Evolutionary conservation across 2,797 vertebrate species (phyloP).

Genomic region (Balearica regulorum): DNA sequence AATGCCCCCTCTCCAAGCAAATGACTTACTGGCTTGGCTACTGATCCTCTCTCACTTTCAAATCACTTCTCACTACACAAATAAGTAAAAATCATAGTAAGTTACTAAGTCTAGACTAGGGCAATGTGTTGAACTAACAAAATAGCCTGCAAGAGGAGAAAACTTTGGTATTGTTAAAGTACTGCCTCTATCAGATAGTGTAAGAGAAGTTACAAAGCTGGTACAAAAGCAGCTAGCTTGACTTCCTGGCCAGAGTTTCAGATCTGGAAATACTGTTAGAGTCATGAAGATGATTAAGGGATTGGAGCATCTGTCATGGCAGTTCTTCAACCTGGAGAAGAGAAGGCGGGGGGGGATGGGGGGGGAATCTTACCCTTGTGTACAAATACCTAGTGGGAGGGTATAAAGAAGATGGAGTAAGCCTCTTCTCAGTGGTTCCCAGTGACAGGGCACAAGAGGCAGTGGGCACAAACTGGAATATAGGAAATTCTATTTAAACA

Average conservation of each 20-base stretch:
- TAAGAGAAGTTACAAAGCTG: background rate
- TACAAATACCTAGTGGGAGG: too few relatives aligned
- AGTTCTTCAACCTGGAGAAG: too few relatives aligned
- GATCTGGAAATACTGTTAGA: too few relatives aligned
- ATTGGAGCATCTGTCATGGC: background rate
- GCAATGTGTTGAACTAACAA: background rate
- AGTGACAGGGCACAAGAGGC: too few relatives aligned
- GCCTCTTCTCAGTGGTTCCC: too few relatives aligned
- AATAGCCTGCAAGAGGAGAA: background rate
- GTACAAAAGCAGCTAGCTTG: background rate
- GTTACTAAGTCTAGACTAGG: background rate
- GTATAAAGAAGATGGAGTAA: too few relatives aligned
- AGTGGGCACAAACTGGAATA: too few relatives aligned
- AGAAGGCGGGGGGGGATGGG: too few relatives aligned
- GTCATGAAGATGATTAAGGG: background rate
- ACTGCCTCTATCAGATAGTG: background rate
- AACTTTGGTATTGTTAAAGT: background rate
- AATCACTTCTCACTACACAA: background rate
- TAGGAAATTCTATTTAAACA: too few relatives aligned
- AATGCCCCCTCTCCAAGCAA: background rate
- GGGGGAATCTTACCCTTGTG: too few relatives aligned
- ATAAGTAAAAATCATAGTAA: background rate
- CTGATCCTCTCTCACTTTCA: background rate
- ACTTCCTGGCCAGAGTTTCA: background rate
- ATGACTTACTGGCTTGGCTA: background rate